These are phyloP conservation scores for Sebastes minor DNA, from an alignment of 2,797 vertebrate genomes.

Conservation along the genomic window DNA sequence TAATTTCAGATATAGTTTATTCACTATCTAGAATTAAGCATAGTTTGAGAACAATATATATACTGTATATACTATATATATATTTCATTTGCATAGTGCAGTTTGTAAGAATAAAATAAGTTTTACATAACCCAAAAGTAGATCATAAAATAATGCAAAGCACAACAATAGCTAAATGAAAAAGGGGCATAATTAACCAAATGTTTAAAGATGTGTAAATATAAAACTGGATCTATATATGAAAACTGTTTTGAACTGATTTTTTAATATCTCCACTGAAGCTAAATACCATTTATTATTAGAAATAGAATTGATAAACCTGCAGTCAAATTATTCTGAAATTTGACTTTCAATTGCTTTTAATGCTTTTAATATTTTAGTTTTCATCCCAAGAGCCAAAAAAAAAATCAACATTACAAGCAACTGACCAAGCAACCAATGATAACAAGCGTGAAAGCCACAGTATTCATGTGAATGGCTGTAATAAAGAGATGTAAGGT, in stretches of 20 bases:
- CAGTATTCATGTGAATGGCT: neutral
- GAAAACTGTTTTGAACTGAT: neutral
- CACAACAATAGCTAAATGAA: neutral
- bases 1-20: neutral
- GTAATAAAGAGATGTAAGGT: neutral
- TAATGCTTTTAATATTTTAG: neutral
- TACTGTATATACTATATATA: neutral
- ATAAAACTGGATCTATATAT: neutral
- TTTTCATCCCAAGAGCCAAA: neutral
- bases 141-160: neutral
- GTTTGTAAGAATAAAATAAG: neutral
- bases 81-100: neutral
- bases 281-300: neutral
- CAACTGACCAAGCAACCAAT: neutral
- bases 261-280: neutral
- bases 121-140: neutral
- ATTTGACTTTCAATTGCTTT: neutral
- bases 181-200: neutral
- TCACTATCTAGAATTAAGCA: neutral
- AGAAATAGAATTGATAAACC: neutral
- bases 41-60: neutral
- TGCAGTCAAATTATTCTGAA: neutral
- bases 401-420: neutral
- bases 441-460: neutral
- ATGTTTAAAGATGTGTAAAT: neutral